Base-by-base conservation (phyloP, 2,888 invertebrate species). In the Molanna angustata region DNA sequence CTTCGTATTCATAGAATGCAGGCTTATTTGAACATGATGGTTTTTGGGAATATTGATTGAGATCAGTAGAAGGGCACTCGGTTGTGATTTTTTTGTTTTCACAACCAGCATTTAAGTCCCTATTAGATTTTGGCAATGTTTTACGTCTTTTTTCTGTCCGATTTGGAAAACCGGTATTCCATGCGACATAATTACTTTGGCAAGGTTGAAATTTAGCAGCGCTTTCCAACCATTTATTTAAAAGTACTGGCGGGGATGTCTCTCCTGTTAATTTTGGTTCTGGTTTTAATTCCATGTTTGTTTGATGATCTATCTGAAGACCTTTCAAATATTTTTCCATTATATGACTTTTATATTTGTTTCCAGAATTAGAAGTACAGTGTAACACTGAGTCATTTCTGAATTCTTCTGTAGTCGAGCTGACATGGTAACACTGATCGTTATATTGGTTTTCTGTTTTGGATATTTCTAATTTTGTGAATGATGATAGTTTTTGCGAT, bases 221-320 rank as follows among this genome's bases (percentile, higher is more conserved):
- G 64, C 87, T 88, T 64, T 86, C 85, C 42, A 87, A 67, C 88
- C 88, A 88, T 65, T 86, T 87, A 37, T 84, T 82, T 11, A 88
- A 74, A 64, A 86, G 79, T 32, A 84, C 74, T 2, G 83, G 83
- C 56, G 74, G 72, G 4, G 72, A 60, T 11, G 21, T 19, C 4
- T 56, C 49, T 37, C 62, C 61, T 1, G 61, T 48, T 2, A 37
- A 14, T 21, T 56, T 52, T 9, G 46, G 22, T 1, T 22, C 13
- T 9, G 18, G 35, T 2, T 40, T 33, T 17, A 17, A 18, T 13
- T 42, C 45, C 11, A 39, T 21, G 6, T 37, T 71, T 16, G 73
- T 73, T 17, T 62, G 58, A 3, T 27, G 21, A 18, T 50, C 21
- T 16, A 57, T 52, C 3, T 61, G 54, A 27, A 63, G 21, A 14